Percentiles rank a stretch among this genome's conserved stretches.
phyloP scores from a whole-genome alignment of 2,888 invertebrate species.

The Drymonia ruficornis region DNA sequence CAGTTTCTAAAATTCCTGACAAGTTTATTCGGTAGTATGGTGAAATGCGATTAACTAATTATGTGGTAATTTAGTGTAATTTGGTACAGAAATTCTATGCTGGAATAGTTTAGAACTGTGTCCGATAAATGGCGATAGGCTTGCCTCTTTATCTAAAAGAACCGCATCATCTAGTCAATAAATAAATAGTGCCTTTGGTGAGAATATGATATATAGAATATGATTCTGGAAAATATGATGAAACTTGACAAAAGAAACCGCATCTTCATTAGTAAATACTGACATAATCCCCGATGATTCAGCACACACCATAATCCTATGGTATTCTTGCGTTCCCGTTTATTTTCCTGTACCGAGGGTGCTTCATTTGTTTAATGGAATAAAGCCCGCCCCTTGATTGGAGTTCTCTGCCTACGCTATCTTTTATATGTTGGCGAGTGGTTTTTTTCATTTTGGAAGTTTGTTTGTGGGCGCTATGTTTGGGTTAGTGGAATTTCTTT shows the following conservation, averaged over 20 bases:
- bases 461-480: constrained; percentile 3
- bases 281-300: constrained; percentile 17
- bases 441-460: constrained; percentile 3
- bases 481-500: constrained; percentile 4
- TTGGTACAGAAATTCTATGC: no score
- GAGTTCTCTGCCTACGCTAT: constrained; percentile 33
- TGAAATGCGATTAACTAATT: no score
- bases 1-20: no score
- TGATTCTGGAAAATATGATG: no score
- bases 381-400: constrained; percentile 48
- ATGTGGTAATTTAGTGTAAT: no score
- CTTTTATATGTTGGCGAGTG: constrained; percentile 23
- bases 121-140: no score
- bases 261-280: constrained; percentile 15
- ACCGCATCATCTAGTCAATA: no score
- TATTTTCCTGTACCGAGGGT: constrained; percentile 34
- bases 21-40: no score
- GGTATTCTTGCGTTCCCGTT: constrained; percentile 29
- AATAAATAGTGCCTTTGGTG: no score
- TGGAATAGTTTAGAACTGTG: no score
- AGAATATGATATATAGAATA: no score
- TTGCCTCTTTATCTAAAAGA: no score
- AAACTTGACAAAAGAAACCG: constrained; percentile 4
- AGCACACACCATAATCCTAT: constrained; percentile 21
- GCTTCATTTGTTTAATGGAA: constrained; percentile 56